These are phyloP conservation scores for Rapana venosa DNA, from an alignment of 2,888 invertebrate species.

Conservation along the genomic window DNA sequence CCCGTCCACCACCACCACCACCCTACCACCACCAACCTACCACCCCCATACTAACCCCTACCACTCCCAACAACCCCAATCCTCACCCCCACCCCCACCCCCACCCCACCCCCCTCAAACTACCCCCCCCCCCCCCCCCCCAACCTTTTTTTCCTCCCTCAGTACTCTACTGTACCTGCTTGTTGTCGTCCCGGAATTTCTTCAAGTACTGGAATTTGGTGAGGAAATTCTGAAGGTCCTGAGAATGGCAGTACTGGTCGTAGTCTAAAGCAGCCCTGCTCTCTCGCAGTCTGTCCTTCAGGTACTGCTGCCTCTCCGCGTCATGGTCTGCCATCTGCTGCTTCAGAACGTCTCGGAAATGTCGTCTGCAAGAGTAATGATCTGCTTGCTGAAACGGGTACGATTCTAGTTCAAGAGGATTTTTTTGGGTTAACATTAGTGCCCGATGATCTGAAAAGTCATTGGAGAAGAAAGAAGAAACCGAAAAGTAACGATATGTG, in stretches of 20 bases:
- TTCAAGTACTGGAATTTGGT: constrained; percentile 69
- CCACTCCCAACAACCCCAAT: background rate
- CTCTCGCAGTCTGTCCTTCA: no score
- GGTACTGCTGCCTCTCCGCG: constrained; percentile 34
- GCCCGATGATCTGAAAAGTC: no score
- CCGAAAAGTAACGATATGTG: no score
- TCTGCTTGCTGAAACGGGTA: no score
- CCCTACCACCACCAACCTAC: background rate
- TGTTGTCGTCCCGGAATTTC: constrained; percentile 73
- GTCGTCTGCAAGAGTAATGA: constrained; percentile 61
- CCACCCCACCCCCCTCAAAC: background rate
- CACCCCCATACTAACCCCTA: background rate
- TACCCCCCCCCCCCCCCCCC: background rate
- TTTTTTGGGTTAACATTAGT: no score
- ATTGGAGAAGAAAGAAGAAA: no score
- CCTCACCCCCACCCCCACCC: background rate
- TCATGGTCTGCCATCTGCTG: constrained; percentile 74
- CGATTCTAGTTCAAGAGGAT: no score
- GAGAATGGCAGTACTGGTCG: constrained; percentile 64
- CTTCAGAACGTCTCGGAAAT: constrained; percentile 72
- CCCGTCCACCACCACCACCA: background rate
- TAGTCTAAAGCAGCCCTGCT: constrained; percentile 63
- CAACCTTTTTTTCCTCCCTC: background rate
- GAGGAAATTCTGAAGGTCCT: constrained; percentile 57
- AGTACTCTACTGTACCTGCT: constrained; percentile 60